phyloP scores from a whole-genome alignment of 2,888 invertebrate genomes.

The Trichopoda pennipes region DNA sequence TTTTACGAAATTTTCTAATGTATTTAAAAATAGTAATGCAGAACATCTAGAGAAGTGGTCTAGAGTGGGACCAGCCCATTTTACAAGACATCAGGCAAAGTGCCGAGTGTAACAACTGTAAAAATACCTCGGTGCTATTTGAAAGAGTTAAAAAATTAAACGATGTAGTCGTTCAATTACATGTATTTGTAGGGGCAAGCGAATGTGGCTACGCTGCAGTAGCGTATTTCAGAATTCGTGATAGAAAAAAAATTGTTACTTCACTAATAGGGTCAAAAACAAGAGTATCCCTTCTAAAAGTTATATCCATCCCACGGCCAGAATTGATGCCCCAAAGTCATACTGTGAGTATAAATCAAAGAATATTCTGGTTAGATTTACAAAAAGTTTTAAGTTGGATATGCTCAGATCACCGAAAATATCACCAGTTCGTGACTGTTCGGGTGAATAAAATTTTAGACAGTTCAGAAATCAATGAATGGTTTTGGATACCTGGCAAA shows the following conservation, averaged over 20 bases:
- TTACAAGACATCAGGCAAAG: too few species aligned
- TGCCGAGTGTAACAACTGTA: too few species aligned
- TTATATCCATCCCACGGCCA: slow-evolving; percentile 51
- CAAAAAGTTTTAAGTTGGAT: slow-evolving; percentile 33
- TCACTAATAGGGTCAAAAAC: slow-evolving; percentile 46
- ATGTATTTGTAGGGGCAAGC: slow-evolving; percentile 64
- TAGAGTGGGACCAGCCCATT: too few species aligned
- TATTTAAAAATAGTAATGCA: too few species aligned
- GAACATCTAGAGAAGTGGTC: too few species aligned
- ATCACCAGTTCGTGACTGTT: slow-evolving; percentile 47
- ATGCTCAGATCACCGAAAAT: slow-evolving; percentile 43
- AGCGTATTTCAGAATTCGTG: slow-evolving; percentile 40
- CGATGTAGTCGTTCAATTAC: slow-evolving; percentile 42
- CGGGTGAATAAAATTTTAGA: slow-evolving; percentile 50
- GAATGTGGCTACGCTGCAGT: slow-evolving; percentile 48
- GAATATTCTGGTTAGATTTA: slow-evolving; percentile 34
- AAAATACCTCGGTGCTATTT: slow-evolving; percentile 41
- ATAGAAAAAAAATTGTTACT: background rate
- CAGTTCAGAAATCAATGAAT: slow-evolving; percentile 17
- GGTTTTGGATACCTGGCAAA: too few species aligned
- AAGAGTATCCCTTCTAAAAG: slow-evolving; percentile 58
- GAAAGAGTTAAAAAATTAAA: slow-evolving; percentile 6
- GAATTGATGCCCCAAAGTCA: slow-evolving; percentile 50
- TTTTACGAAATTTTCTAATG: too few species aligned
- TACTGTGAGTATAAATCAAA: slow-evolving; percentile 6